Percentiles rank a stretch among this genome's conserved stretches.
phyloP scores from a whole-genome alignment of 2,113 vertebrate genomes.

The Callochromis pleurospilus region DNA sequence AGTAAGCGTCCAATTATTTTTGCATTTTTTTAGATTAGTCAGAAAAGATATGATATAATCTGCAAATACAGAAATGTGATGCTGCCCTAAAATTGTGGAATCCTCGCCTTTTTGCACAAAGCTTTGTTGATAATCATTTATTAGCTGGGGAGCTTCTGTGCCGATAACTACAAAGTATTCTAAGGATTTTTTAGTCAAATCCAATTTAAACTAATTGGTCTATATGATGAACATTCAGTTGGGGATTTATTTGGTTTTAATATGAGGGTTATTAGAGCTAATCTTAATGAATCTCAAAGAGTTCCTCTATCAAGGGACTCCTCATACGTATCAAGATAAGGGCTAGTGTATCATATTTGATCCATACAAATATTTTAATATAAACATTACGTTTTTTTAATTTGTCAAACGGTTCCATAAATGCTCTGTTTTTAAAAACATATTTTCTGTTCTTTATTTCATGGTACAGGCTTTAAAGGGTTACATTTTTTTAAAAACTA shows the following conservation, averaged over 20 bases:
- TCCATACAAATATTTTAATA: not conserved
- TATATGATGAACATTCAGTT: not conserved
- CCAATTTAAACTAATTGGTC: not conserved
- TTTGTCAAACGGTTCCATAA: not conserved
- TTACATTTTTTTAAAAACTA: not conserved
- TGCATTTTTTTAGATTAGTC: not conserved
- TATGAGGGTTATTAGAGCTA: not conserved
- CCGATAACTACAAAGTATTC: not conserved
- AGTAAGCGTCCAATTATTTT: not conserved
- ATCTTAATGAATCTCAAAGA: not conserved
- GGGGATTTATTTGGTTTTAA: not conserved
- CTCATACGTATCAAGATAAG: not conserved
- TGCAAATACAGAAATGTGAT: not conserved
- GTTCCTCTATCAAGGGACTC: not conserved
- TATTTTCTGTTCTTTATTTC: not conserved
- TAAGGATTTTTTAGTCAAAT: not conserved
- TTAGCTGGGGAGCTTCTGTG: not conserved
- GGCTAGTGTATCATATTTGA: not conserved
- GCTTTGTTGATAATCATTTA: not conserved
- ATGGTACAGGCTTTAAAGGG: not conserved
- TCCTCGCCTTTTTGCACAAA: not conserved
- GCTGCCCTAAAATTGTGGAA: not conserved
- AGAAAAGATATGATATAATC: not conserved
- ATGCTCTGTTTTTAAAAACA: not conserved
- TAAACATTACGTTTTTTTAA: not conserved